Evolutionary conservation across 2,888 invertebrate genomes (phyloP), one percentile per base, ranked within the genome.

Genomic region (Caenorhabditis sinica): DNA sequence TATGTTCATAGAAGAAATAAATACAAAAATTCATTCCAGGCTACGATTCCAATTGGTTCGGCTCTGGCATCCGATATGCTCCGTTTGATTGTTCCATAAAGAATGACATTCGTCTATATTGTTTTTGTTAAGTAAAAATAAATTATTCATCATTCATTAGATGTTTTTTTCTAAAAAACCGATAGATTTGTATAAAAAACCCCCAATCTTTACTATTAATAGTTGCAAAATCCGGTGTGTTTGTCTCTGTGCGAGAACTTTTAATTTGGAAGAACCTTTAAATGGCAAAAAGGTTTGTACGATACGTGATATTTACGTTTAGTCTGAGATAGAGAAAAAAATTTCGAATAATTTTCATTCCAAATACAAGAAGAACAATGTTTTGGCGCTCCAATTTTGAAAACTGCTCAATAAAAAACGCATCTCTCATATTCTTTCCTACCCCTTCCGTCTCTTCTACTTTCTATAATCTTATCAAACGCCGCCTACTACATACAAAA

Each of bases 11-110:
- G n/a, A 20, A 15, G 15, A 43, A 30, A 28, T 17, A 23, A 15
- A 58, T 17, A 13, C n/a, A 51, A 51, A 20, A 51, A 20, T 5
- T 13, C 5, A 4, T 23, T 60, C 11, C 33, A 81, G 82, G 58
- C 53, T 0, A 66, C 72, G 1, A 66, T 76, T 33, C 82, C 82
- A 13, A 17, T 66, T 23, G 82, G 82, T 20, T 43, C 76, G 11
- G 53, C 82, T 36, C 28, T 82, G 17, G 76, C 82, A 0, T 77
- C 72, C 2, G 82, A 82, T 49, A 20, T 82, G 20, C 36, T 82
- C 3, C 82, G 72, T 25, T 36, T 82, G 43, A 63, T 82, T 33
- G 43, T 82, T 30, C 82, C 82, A 40, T 75, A 20, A 73, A n/a
- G 60, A 28, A 2, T 20, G 8, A 25, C n/a, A 5, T 28, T 49